Conservation (phyloP, 1,140 invertebrate genomes). For the Bilobella aurantiaca region DNA sequence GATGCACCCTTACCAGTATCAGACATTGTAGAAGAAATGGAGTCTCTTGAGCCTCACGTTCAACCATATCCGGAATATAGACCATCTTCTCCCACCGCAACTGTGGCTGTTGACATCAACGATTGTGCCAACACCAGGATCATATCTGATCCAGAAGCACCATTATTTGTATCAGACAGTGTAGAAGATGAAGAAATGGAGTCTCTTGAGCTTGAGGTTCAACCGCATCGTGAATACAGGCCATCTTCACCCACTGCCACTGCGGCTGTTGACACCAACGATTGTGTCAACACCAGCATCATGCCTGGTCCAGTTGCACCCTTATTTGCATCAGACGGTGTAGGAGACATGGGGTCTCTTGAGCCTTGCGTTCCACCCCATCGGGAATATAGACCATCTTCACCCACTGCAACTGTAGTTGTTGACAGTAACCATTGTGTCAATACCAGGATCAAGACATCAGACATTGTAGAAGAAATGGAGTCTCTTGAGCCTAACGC, state of each 20-base stretch:
- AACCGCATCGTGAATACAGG: not conserved
- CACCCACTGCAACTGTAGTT: too few relatives aligned
- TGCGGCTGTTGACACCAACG: not conserved
- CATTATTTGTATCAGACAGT: not conserved
- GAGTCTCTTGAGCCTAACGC: not conserved
- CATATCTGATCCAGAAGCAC: not conserved
- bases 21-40: too few relatives aligned
- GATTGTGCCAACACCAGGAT: not conserved
- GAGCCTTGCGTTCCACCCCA: too few relatives aligned
- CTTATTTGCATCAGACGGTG: not conserved
- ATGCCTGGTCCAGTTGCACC: not conserved
- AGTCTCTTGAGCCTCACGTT: not conserved
- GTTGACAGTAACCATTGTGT: not conserved
- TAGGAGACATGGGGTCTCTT: too few relatives aligned
- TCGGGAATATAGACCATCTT: too few relatives aligned
- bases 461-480: too few relatives aligned
- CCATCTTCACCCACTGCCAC: not conserved
- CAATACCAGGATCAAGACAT: not conserved
- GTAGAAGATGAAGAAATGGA: too few relatives aligned
- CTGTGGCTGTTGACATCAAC: not conserved
- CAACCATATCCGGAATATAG: not conserved
- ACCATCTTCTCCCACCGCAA: not conserved
- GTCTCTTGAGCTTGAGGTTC: not conserved
- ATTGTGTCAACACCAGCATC: not conserved
- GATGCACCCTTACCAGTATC: not conserved